A percentile compares a stretch with the other conserved stretches of the same genome.
Evolutionary conservation across 2,113 vertebrate genomes (phyloP).

Genomic region (Ancistrus triradiatus): DNA sequence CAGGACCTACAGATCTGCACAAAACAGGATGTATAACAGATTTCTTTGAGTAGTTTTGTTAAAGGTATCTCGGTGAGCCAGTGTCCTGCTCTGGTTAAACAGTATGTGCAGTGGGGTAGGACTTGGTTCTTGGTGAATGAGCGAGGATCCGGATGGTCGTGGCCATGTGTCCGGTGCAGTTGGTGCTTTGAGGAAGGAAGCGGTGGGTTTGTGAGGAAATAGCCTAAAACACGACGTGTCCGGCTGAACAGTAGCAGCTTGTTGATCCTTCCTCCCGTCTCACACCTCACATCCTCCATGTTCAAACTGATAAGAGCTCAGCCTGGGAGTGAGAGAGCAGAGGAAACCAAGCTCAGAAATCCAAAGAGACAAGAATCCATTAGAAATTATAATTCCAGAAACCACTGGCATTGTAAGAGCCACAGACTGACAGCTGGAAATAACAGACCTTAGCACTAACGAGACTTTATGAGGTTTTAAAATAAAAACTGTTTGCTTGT

Average conservation of each 20-base stretch:
- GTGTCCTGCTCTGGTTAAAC: too few species aligned
- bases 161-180: background rate
- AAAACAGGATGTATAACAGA: too few species aligned
- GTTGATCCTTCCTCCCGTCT: slow-evolving; percentile 22
- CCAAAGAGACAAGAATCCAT: too few species aligned
- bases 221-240: background rate
- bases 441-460: too few species aligned
- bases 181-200: slow-evolving; percentile 13
- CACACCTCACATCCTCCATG: slow-evolving; percentile 18
- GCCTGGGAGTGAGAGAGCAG: background rate
- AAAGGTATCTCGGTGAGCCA: too few species aligned
- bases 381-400: too few species aligned
- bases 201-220: slow-evolving; percentile 11
- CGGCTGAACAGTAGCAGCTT: slow-evolving; percentile 6
- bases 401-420: too few species aligned
- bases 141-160: background rate
- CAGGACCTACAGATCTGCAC: too few species aligned
- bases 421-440: too few species aligned
- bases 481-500: too few species aligned
- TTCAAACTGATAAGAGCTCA: slow-evolving; percentile 9
- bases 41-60: too few species aligned
- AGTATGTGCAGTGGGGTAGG: background rate
- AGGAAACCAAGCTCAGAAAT: background rate
- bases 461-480: too few species aligned
- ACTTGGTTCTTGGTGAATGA: background rate